A percentile compares a stretch with the other conserved stretches of the same genome.
These are phyloP conservation scores for Polymixis flavicincta DNA, from an alignment of 2,888 invertebrate genomes.

Conservation along the genomic window DNA sequence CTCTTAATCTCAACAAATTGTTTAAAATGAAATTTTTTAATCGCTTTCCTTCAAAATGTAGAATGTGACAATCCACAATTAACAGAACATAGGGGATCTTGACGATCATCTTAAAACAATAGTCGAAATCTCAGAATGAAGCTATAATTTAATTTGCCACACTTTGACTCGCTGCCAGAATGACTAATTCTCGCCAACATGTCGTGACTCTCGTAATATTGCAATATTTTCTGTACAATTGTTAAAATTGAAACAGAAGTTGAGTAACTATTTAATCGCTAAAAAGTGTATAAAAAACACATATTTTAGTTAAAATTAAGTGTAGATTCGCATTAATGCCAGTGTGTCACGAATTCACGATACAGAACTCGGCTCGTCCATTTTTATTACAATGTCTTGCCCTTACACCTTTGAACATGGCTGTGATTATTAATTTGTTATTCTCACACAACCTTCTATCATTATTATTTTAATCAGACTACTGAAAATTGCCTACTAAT, in stretches of 20 bases:
- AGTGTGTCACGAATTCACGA: slow-evolving; percentile 22
- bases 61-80: slow-evolving; percentile 71
- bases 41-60: slow-evolving; percentile 78
- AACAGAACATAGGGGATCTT: slow-evolving; percentile 77
- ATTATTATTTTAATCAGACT: slow-evolving; percentile 11
- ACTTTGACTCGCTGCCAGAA: slow-evolving; percentile 87
- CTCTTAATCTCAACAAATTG: slow-evolving; percentile 88
- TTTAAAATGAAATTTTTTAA: slow-evolving; percentile 85
- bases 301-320: slow-evolving; percentile 44
- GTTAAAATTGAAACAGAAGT: slow-evolving; percentile 73
- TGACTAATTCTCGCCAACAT: slow-evolving; percentile 85
- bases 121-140: slow-evolving; percentile 78
- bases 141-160: slow-evolving; percentile 84
- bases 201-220: slow-evolving; percentile 82
- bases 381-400: slow-evolving; percentile 41
- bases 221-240: slow-evolving; percentile 80
- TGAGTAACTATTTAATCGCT: slow-evolving; percentile 72
- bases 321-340: slow-evolving; percentile 39
- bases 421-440: slow-evolving; percentile 32
- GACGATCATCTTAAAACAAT: slow-evolving; percentile 84
- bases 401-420: slow-evolving; percentile 34
- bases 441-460: not conserved
- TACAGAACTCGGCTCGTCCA: slow-evolving; percentile 27
- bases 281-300: slow-evolving; percentile 38
- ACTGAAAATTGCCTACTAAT: slow-evolving; percentile 18